phyloP scores from a whole-genome alignment of 2,888 invertebrate genomes.

The Bimastos eiseni region DNA sequence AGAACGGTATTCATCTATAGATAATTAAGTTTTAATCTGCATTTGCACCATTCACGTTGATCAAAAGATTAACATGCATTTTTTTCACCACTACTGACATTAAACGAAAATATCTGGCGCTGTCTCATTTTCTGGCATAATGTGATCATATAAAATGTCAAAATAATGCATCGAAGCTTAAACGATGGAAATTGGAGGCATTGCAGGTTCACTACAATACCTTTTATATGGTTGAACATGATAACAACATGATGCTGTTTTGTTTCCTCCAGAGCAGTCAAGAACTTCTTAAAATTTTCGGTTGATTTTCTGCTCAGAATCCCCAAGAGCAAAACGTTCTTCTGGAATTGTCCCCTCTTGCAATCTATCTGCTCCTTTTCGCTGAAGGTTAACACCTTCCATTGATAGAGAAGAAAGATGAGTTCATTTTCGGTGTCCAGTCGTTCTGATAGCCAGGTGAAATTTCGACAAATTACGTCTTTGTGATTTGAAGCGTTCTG shows the following conservation, averaged over 20 bases:
- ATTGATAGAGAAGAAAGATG: background rate
- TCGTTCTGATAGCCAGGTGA: background rate
- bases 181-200: background rate
- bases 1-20: too few relatives aligned
- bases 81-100: too few relatives aligned
- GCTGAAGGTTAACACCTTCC: background rate
- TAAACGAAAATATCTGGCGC: background rate
- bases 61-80: too few relatives aligned
- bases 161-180: background rate
- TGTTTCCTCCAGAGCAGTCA: background rate
- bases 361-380: background rate
- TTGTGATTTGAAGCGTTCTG: background rate
- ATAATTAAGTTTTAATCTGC: too few relatives aligned
- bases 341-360: background rate
- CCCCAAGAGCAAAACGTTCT: background rate
- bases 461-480: background rate
- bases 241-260: background rate
- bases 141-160: background rate
- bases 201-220: too few relatives aligned
- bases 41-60: too few relatives aligned
- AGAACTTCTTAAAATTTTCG: background rate
- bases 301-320: background rate
- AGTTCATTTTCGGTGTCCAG: conserved; percentile 1
- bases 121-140: background rate
- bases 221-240: background rate